Evolutionary conservation across 2,113 vertebrate genomes (phyloP), one percentile per base, ranked within the genome.

Genomic region (Corythoichthys intestinalis): DNA sequence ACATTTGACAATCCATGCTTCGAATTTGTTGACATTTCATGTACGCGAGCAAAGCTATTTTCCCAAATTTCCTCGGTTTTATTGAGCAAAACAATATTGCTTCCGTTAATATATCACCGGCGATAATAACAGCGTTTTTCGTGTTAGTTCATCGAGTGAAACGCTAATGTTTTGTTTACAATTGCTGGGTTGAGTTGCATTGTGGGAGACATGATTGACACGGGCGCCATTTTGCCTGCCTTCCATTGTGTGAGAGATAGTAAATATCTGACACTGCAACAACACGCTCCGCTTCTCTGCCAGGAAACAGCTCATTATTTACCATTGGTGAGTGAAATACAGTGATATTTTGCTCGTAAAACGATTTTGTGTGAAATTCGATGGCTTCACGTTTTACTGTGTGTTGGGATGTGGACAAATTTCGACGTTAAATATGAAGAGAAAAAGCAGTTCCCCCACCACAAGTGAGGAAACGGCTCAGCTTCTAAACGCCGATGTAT

Each of bases 201-300:
- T 89, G 5, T 91, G 90, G 92, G 91, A 92, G 78, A 70, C 73
- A 69, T 92, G 91, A 91, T 90, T 92, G 91, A 90, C 91, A 82
- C 81, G 63, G 88, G 85, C 84, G 91, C 92, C 92, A 93, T 93
- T 91, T 93, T 93, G 87, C 79, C 86, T 87, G 82, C 90, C 91
- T 87, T 83, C 90, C 91, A 93, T 93, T 93, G 92, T 93, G 91
- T 89, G 86, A 85, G 88, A 85, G 86, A 91, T 92, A 86, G 91
- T 92, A 93, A 93, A 93, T 85, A 93, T 85, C 90, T 87, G 89
- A 90, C 85, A 82, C 82, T 83, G 86, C 84, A 76, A 89, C 73
- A 90, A 85, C 83, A 89, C 82, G 86, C 84, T 83, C 74, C 20
- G 77, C 72, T 62, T 84, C 79, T 67, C 61, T 38, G 77, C 72